Conservation (phyloP, 2,797 vertebrate genomes). For the Echiichthys vipera region DNA sequence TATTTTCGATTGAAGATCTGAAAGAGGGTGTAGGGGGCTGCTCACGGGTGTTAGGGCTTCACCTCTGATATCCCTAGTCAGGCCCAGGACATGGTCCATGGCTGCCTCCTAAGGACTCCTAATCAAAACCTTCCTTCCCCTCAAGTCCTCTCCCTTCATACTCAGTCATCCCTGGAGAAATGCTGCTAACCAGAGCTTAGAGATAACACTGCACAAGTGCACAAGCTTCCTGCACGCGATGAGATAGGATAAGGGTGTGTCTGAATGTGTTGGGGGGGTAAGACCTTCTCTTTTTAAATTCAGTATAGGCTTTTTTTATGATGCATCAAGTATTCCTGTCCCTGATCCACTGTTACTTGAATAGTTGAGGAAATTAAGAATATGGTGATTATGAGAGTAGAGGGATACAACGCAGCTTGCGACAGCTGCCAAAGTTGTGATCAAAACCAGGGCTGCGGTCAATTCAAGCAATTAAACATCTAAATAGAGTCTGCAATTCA, state of each 20-base stretch:
- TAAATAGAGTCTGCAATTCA: conserved; percentile 47
- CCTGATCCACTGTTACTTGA: conserved; percentile 1
- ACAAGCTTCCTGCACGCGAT: conserved; percentile 28
- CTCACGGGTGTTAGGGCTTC: conserved; percentile 54
- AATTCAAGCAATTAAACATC: conserved; percentile 25
- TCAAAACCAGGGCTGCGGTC: conserved; percentile 55
- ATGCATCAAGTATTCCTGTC: background rate
- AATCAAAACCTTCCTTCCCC: conserved; percentile 47
- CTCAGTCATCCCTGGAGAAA: conserved; percentile 46
- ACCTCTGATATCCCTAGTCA: conserved; percentile 70
- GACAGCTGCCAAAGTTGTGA: conserved; percentile 43
- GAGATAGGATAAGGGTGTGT: conserved; percentile 26
- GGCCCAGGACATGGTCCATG: conserved; percentile 22
- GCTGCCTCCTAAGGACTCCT: conserved; percentile 16
- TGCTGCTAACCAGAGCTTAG: conserved; percentile 19
- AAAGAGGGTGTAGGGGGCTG: conserved; percentile 34
- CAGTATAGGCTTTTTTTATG: too few relatives aligned
- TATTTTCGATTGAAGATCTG: conserved; percentile 20
- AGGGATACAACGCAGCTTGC: conserved; percentile 46
- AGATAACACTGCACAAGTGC: conserved; percentile 35
- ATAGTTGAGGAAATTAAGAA: conserved; percentile 45
- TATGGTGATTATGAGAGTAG: conserved; percentile 39
- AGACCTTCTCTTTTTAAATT: too few relatives aligned
- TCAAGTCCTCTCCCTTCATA: background rate
- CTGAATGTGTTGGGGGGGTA: background rate